Evolutionary conservation across 2,888 invertebrate genomes (phyloP), one percentile per base, ranked within the genome.

Genomic region (Apodemia hepburni): DNA sequence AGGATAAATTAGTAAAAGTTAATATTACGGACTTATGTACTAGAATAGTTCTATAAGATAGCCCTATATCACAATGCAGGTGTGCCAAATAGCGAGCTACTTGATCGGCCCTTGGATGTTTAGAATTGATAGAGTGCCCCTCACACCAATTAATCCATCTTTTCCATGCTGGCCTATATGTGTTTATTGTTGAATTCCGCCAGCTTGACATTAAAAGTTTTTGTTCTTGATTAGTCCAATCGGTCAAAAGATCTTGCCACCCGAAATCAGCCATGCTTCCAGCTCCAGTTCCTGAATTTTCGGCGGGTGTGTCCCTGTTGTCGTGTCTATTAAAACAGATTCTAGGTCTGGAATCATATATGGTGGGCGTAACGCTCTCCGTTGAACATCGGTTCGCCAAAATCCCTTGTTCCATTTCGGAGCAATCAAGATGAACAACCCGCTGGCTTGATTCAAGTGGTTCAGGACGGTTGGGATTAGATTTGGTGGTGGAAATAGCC

Each of bases 361-460:
- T 15, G 70, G 70, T 3, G 51, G 61, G 9, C 6, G 49, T 15
- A 67, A 47, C 0, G 70, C 67, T 59, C 74, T 54, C 1, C 47
- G 33, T 47, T 60, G 62, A 1, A 75, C 65, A 57, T 77, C 73
- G 38, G 72, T 29, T 61, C 63, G 63, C 73, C 73, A 70, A 59
- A 64, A 67, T 5, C 33, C 61, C 29, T 65, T 61, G 9, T 64
- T 61, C 68, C 68, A 70, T 1, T 29, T 42, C 0, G 66, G 68
- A 4, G 62, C 66, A 45, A 69, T 64, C 47, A 69, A 8, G 4
- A 67, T 49, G 47, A 58, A 67, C 0, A 6, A 8, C 2, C 68
- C 65, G 27, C 6, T 60, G 38, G 67, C 29, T 5, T 45, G 22
- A 54, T 68, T 70, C 18, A 70, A 63, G 33, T 69, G 68, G 4